Conservation (phyloP, 2,113 vertebrate species). For the Ahaetulla prasina region DNA sequence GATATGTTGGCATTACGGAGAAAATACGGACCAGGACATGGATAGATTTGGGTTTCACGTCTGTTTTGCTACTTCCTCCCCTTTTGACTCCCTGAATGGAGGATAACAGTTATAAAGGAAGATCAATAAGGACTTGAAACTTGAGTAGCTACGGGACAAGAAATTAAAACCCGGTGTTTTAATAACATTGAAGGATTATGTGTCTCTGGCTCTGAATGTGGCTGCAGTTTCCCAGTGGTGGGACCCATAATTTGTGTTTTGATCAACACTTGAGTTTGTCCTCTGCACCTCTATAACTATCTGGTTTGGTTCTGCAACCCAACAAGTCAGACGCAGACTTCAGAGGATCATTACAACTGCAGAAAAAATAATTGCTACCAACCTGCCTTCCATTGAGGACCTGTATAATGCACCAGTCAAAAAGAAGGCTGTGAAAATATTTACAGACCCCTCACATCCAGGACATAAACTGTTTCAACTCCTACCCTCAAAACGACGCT, state of each 20-base stretch:
- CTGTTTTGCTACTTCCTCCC: slow-evolving; percentile 15
- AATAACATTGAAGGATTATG: slow-evolving; percentile 61
- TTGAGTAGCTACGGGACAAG: slow-evolving; percentile 35
- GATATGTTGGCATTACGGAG: background rate
- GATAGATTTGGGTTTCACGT: slow-evolving; percentile 16
- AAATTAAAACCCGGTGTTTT: slow-evolving; percentile 59
- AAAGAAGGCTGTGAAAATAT: too few relatives aligned
- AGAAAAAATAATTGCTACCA: too few relatives aligned
- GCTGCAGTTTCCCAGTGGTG: slow-evolving; percentile 47
- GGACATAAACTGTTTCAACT: too few relatives aligned
- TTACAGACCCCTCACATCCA: too few relatives aligned
- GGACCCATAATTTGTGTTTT: slow-evolving; percentile 45
- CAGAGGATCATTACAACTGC: too few relatives aligned
- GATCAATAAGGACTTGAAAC: slow-evolving; percentile 69
- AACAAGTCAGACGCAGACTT: too few relatives aligned
- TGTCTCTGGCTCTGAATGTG: slow-evolving; percentile 45
- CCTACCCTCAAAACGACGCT: too few relatives aligned
- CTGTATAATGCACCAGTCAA: too few relatives aligned
- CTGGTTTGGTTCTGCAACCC: too few relatives aligned
- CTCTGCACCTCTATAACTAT: too few relatives aligned
- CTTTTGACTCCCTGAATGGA: slow-evolving; percentile 29
- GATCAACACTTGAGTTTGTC: slow-evolving; percentile 50
- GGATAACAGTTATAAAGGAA: slow-evolving; percentile 57
- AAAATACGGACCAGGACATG: slow-evolving; percentile 2
- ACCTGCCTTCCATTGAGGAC: too few relatives aligned